A percentile compares a stretch with the other conserved stretches of the same genome.
These are phyloP conservation scores for Dermatophagoides farinae DNA, from an alignment of 1,140 invertebrate genomes.

Conservation along the genomic window DNA sequence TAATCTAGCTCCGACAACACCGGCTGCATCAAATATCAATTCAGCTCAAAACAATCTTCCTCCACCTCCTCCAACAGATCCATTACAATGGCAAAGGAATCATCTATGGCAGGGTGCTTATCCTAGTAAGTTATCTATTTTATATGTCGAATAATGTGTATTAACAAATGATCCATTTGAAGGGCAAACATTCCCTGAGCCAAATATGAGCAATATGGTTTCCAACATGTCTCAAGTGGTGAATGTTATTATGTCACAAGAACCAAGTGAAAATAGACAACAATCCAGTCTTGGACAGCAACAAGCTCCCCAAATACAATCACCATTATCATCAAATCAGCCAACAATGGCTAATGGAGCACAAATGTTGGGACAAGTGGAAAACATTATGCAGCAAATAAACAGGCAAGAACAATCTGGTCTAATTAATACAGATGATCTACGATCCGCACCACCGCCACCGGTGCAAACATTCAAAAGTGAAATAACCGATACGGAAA, in stretches of 20 bases:
- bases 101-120: slow-evolving; percentile 12
- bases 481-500: slow-evolving; percentile 3
- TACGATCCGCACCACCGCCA: neutral
- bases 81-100: slow-evolving; percentile 3
- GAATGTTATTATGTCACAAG: slow-evolving; percentile 9
- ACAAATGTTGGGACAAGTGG: neutral
- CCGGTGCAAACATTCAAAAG: neutral
- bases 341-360: neutral
- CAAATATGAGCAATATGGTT: slow-evolving; percentile 6
- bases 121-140: slow-evolving; percentile 5
- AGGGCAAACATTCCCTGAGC: slow-evolving; percentile 11
- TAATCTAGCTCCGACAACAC: neutral
- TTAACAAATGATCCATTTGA: neutral
- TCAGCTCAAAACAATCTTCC: neutral
- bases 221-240: slow-evolving; percentile 5
- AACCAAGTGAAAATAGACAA: neutral
- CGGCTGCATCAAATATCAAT: neutral
- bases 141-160: neutral
- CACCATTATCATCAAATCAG: neutral
- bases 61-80: neutral
- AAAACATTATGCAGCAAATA: neutral
- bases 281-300: neutral
- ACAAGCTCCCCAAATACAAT: neutral
- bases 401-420: neutral
- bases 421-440: neutral